Base-by-base conservation (phyloP, 2,888 invertebrate genomes). In the Nomada lathburiana region DNA sequence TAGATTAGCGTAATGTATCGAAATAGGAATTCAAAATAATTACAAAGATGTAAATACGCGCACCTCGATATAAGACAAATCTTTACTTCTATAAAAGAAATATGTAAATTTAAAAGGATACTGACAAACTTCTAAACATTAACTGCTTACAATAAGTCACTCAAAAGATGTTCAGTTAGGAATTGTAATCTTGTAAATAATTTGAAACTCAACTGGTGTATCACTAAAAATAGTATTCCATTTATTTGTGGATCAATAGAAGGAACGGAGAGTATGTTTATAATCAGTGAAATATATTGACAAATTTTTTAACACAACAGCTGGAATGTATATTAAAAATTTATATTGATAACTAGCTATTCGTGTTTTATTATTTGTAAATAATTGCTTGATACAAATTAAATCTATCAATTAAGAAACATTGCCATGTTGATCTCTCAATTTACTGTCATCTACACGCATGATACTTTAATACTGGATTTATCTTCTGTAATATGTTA, bases 351-450 rank as follows among this genome's bases (percentile, higher is more conserved):
- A 44, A 52, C 59, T 10, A 26, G 10, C 20, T 62, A 23, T 52
- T 36, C 13, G 11, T 7, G 16, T 67, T 57, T 71, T 52, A 72
- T 57, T 63, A 26, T 71, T 13, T 71, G 67, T 80, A 80, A 57
- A 75, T 70, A 73, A 29, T 44, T 63, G 29, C 26, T 60, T 4
- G 9, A 18, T 29, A 64, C 26, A 11, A 67, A 67, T 59, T 50
- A 68, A 64, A 75, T 65, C 4, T 64, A 63, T 63, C 4, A 50
- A 67, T 71, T 62, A 26, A 75, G 71, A 74, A 63, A 63, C 44
- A 60, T 36, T 76, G 26, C 23, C 59, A n/a, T 53, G 65, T 65
- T 63, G 23, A 36, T 26, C 42, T 71, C 26, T 55, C 23, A 67
- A 16, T 71, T 53, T 42, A 20, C 52, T 68, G 26, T 59, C 23